A percentile compares a stretch with the other conserved stretches of the same genome.
phyloP scores from a whole-genome alignment of 2,888 invertebrate genomes.

The Cylindroiulus punctatus region DNA sequence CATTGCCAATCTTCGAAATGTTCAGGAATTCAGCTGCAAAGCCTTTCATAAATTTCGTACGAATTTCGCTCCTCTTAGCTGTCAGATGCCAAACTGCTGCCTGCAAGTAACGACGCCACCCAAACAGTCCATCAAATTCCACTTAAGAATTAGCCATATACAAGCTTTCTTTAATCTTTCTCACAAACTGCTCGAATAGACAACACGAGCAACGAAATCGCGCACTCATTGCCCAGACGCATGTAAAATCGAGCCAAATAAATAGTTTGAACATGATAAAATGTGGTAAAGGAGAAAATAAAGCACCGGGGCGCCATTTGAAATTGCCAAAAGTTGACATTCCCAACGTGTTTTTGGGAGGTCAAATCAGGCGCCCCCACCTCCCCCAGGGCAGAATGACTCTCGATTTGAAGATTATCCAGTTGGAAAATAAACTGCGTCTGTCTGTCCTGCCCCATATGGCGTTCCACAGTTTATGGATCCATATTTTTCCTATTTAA shows the following conservation, averaged over 20 bases:
- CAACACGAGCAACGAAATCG: neutral
- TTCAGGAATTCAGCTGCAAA: no score
- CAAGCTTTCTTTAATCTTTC: neutral
- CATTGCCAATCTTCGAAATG: no score
- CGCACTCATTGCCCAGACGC: constrained; percentile 12
- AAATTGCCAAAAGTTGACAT: constrained; percentile 28
- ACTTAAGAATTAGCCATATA: neutral
- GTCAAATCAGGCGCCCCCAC: neutral
- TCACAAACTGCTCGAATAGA: neutral
- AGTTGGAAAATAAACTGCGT: neutral
- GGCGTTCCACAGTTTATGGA: constrained; percentile 17
- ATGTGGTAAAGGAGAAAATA: constrained; percentile 36
- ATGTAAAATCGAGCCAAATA: constrained; percentile 33
- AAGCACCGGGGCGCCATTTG: constrained; percentile 20
- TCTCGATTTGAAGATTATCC: constrained; percentile 42
- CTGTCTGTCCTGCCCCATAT: neutral
- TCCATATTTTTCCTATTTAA: constrained; percentile 36
- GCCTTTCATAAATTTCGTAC: neutral
- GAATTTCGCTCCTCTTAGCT: neutral
- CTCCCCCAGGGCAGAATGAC: neutral
- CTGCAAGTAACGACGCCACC: neutral
- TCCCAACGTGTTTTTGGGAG: constrained; percentile 1
- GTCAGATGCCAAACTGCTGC: neutral
- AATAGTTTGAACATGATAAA: constrained; percentile 37
- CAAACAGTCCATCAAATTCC: constrained; percentile 1